Percentiles rank a stretch among this genome's conserved stretches.
Conservation (phyloP, 2,888 invertebrate genomes). For the Perithous albicinctus region DNA sequence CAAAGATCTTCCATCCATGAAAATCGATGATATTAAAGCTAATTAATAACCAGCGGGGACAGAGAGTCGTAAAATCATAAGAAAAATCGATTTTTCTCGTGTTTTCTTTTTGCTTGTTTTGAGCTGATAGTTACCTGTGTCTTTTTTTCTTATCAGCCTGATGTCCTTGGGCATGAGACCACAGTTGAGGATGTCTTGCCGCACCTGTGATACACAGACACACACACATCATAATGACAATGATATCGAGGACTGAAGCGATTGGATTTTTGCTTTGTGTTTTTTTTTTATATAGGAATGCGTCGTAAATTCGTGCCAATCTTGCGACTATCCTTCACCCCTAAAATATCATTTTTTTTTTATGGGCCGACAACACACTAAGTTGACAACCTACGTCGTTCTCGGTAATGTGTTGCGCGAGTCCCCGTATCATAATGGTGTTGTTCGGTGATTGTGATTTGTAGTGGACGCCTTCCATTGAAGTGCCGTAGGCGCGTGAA, state of each 20-base stretch:
- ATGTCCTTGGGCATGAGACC: slow-evolving; percentile 92
- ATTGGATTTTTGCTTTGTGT: slow-evolving; percentile 49
- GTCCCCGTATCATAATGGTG: slow-evolving; percentile 91
- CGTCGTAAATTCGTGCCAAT: slow-evolving; percentile 1
- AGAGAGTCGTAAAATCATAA: slow-evolving; percentile 4
- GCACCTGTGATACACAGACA: slow-evolving; percentile 87
- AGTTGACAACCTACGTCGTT: slow-evolving; percentile 88
- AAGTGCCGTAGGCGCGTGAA: slow-evolving; percentile 79
- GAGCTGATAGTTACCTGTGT: slow-evolving; percentile 89
- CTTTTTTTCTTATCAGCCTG: slow-evolving; percentile 92
- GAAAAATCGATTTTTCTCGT: not conserved
- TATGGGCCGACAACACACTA: slow-evolving; percentile 26
- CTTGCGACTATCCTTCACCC: not conserved
- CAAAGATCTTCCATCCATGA: not conserved
- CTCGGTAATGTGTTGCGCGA: slow-evolving; percentile 91
- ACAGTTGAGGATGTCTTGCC: slow-evolving; percentile 91
- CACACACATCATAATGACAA: slow-evolving; percentile 78
- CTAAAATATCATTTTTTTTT: slow-evolving; percentile 9
- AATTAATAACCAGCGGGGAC: slow-evolving; percentile 12
- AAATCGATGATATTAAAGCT: slow-evolving; percentile 13
- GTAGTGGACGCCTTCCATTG: slow-evolving; percentile 85
- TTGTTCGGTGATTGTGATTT: slow-evolving; percentile 88
- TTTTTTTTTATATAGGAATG: slow-evolving; percentile 12
- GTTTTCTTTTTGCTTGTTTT: slow-evolving; percentile 34
- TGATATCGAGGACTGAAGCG: slow-evolving; percentile 64